A percentile compares a stretch with the other conserved stretches of the same genome.
These are phyloP conservation scores for Crocidura indochinensis DNA, from an alignment of 2,797 vertebrate species.

Conservation along the genomic window DNA sequence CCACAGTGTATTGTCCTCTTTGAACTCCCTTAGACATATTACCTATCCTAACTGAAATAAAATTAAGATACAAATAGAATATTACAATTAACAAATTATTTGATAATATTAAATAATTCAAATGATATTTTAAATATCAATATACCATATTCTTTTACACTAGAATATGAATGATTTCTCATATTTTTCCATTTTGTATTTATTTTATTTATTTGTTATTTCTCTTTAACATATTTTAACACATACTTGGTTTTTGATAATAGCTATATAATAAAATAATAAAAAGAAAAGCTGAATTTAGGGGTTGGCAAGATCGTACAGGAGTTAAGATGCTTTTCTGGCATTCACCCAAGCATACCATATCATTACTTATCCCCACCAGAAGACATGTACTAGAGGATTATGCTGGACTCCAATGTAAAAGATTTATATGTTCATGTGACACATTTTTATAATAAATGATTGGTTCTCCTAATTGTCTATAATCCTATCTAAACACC, in stretches of 20 bases:
- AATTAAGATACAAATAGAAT: too few species aligned
- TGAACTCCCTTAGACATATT: not conserved
- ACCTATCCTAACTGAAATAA: not conserved
- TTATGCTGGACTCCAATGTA: not conserved
- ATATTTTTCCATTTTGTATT: not conserved
- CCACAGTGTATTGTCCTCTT: not conserved
- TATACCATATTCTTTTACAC: not conserved
- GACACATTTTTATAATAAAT: not conserved
- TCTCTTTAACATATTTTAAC: not conserved
- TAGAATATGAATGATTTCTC: not conserved
- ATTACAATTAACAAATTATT: too few species aligned
- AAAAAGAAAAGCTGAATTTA: too few species aligned
- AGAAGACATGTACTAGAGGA: not conserved
- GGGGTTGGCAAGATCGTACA: too few species aligned
- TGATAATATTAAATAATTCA: not conserved
- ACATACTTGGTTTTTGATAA: conserved; percentile 16
- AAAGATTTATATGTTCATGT: not conserved
- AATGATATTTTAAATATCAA: not conserved
- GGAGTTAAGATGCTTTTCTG: too few species aligned
- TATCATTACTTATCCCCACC: too few species aligned
- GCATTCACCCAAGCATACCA: too few species aligned
- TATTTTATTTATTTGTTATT: not conserved
- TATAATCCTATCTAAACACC: not conserved
- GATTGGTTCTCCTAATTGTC: not conserved
- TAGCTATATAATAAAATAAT: not conserved